Evolutionary conservation across 1,140 invertebrate genomes (phyloP).

Genomic region (Gonioctena quinquepunctata): DNA sequence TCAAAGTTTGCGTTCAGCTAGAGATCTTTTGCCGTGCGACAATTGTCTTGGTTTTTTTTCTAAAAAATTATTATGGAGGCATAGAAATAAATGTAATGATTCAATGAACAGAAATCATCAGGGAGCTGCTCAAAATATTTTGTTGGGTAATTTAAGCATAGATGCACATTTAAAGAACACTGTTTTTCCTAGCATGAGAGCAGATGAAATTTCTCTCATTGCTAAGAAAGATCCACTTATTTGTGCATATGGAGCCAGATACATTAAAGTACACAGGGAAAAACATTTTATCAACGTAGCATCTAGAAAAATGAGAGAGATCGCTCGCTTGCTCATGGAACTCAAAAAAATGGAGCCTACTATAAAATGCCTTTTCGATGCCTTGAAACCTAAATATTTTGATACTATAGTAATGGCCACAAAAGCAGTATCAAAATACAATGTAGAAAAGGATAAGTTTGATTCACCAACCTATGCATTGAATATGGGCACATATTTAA

Average conservation of each 20-base stretch:
- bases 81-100: slow-evolving; percentile 12
- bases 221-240: slow-evolving; percentile 38
- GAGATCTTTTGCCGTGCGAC: neutral
- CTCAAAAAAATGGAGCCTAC: slow-evolving; percentile 17
- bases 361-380: slow-evolving; percentile 21
- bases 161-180: neutral
- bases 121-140: neutral
- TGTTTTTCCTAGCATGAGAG: slow-evolving; percentile 31
- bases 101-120: neutral
- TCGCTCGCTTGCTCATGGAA: slow-evolving; percentile 23
- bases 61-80: slow-evolving; percentile 11
- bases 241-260: slow-evolving; percentile 37
- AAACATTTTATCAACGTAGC: slow-evolving; percentile 25
- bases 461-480: slow-evolving; percentile 12
- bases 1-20: neutral
- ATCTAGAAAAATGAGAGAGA: slow-evolving; percentile 20
- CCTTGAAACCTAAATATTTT: slow-evolving; percentile 18
- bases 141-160: neutral
- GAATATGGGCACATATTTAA: slow-evolving; percentile 21
- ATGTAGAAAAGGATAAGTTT: slow-evolving; percentile 1
- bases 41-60: slow-evolving; percentile 15
- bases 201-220: slow-evolving; percentile 32
- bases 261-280: slow-evolving; percentile 35
- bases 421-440: slow-evolving; percentile 12
- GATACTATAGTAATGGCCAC: slow-evolving; percentile 17